Conservation (phyloP, 2,888 invertebrate genomes). For the Cactoblastis cactorum region DNA sequence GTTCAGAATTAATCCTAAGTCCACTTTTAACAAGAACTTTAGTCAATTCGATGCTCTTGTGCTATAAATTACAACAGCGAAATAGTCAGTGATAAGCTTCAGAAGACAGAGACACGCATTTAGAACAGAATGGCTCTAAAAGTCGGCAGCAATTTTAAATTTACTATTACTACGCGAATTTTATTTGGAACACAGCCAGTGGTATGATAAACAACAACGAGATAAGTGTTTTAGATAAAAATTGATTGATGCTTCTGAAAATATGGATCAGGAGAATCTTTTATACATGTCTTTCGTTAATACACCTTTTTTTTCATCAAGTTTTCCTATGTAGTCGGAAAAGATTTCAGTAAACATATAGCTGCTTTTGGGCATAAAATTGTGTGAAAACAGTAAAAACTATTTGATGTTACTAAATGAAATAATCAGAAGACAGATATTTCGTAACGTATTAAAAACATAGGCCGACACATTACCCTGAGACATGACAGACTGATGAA, state of each 20-base stretch:
- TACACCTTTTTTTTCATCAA: too few species aligned
- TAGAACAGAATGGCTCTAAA: slow-evolving; percentile 49
- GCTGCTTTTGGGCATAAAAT: too few species aligned
- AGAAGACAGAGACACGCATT: too few species aligned
- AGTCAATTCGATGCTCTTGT: slow-evolving; percentile 22
- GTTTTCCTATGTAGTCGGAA: too few species aligned
- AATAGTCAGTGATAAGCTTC: slow-evolving; percentile 46
- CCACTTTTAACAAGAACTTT: slow-evolving; percentile 28
- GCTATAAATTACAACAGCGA: slow-evolving; percentile 34
- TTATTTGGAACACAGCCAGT: slow-evolving; percentile 43
- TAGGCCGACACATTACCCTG: slow-evolving; percentile 21
- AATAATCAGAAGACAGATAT: too few species aligned
- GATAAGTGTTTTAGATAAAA: slow-evolving; percentile 19
- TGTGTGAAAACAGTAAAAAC: too few species aligned
- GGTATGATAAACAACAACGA: slow-evolving; percentile 27
- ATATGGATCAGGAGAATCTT: not conserved
- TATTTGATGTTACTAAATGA: too few species aligned
- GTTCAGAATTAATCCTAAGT: slow-evolving; percentile 31
- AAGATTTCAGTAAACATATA: too few species aligned
- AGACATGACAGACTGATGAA: slow-evolving; percentile 17
- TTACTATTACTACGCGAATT: slow-evolving; percentile 34
- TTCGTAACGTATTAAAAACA: slow-evolving; percentile 14
- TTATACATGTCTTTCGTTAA: not conserved
- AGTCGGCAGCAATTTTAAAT: slow-evolving; percentile 33
- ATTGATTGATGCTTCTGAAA: slow-evolving; percentile 1